These are phyloP conservation scores for Drosophila pectinifera DNA, from an alignment of 1,140 invertebrate species.

Conservation along the genomic window DNA sequence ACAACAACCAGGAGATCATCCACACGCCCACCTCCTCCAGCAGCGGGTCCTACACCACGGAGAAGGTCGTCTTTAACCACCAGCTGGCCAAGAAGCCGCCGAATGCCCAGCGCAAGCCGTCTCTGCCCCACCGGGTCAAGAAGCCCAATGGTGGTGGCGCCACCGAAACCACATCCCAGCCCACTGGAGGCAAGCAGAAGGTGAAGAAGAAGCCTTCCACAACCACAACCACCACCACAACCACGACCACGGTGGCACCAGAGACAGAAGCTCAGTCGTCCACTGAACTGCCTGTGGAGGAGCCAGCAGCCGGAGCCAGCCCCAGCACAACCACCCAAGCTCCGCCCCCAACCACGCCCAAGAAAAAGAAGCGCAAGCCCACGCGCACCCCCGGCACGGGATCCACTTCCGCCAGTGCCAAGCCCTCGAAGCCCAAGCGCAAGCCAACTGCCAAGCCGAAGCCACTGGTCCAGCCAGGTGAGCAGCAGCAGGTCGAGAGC, in stretches of 20 bases:
- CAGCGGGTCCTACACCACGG: slow-evolving; percentile 32
- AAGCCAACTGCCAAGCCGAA: slow-evolving; percentile 71
- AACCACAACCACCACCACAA: slow-evolving; percentile 52
- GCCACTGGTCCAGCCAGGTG: slow-evolving; percentile 9
- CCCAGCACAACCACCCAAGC: slow-evolving; percentile 57
- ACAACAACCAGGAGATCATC: slow-evolving; percentile 78
- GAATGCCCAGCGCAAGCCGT: slow-evolving; percentile 55
- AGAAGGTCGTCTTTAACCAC: slow-evolving; percentile 36
- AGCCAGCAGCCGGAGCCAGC: slow-evolving; percentile 32
- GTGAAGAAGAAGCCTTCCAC: slow-evolving; percentile 70
- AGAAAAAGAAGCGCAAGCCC: slow-evolving; percentile 79
- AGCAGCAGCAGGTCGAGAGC: slow-evolving; percentile 35
- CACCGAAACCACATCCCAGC: slow-evolving; percentile 15
- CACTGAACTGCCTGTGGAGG: slow-evolving; percentile 14
- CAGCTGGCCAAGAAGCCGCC: slow-evolving; percentile 68
- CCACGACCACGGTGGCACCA: slow-evolving; percentile 45
- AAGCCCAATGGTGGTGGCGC: slow-evolving; percentile 54
- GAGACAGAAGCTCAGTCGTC: slow-evolving; percentile 41
- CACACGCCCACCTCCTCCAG: slow-evolving; percentile 56
- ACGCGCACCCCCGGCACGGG: slow-evolving; percentile 68
- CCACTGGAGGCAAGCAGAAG: slow-evolving; percentile 62
- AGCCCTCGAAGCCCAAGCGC: slow-evolving; percentile 64
- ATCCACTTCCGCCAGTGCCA: slow-evolving; percentile 18
- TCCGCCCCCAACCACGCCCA: slow-evolving; percentile 48
- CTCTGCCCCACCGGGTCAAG: slow-evolving; percentile 63